These are phyloP conservation scores for Progne subis DNA, from an alignment of 2,113 vertebrate genomes.

Conservation along the genomic window DNA sequence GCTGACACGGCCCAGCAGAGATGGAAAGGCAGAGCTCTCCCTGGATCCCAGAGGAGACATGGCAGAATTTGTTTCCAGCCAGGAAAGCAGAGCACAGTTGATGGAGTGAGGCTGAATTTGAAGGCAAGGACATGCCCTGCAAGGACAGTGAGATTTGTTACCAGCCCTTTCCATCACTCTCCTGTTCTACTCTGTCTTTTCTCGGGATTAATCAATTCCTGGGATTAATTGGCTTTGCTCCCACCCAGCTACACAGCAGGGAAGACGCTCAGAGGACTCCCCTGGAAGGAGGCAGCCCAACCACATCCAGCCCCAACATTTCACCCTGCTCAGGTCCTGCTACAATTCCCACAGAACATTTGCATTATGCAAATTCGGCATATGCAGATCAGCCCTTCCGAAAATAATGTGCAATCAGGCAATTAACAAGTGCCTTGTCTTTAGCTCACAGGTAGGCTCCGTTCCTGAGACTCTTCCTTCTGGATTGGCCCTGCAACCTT, in stretches of 20 bases:
- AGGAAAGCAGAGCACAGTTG: neutral
- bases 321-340: accelerated
- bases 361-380: conserved; percentile 55
- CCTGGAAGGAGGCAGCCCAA: neutral
- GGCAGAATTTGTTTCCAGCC: neutral
- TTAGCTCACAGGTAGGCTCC: conserved; percentile 30
- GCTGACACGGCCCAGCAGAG: accelerated
- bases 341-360: neutral
- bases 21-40: neutral
- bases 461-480: neutral
- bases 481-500: neutral
- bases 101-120: conserved; percentile 34
- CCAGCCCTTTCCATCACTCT: neutral
- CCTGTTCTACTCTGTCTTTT: neutral
- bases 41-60: neutral
- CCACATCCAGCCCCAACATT: neutral
- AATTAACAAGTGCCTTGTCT: conserved; percentile 22
- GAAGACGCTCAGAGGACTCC: neutral
- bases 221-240: neutral
- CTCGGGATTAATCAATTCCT: neutral
- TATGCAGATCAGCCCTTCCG: conserved; percentile 35
- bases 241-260: accelerated
- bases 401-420: conserved; percentile 56
- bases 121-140: conserved; percentile 29
- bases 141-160: conserved; percentile 30